These are phyloP conservation scores for Papilio polytes DNA, from an alignment of 1,140 invertebrate species.

Conservation along the genomic window DNA sequence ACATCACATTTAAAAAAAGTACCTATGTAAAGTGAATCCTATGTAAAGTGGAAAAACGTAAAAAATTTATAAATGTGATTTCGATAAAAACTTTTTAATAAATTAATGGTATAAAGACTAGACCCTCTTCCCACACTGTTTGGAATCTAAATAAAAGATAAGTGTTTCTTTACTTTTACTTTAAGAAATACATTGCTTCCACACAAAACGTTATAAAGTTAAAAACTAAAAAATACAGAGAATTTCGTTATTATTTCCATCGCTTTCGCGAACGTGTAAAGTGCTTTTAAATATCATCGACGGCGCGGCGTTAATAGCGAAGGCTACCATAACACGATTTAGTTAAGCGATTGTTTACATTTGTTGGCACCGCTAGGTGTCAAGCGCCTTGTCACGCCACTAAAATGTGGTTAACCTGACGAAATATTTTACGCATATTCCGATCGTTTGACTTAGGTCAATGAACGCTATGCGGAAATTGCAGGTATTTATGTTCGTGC, in stretches of 20 bases:
- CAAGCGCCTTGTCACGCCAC: conserved; percentile 38
- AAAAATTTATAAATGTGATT: no score
- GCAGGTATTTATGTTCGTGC: conserved; percentile 51
- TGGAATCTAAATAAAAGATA: background rate
- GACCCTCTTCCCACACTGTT: background rate
- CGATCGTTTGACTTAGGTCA: conserved; percentile 40
- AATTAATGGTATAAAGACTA: background rate
- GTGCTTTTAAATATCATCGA: conserved; percentile 39
- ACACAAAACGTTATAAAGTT: background rate
- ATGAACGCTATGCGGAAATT: conserved; percentile 44
- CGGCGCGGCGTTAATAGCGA: conserved; percentile 36
- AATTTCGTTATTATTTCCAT: conserved; percentile 27
- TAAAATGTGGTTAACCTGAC: conserved; percentile 27
- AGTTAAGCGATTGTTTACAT: conserved; percentile 40
- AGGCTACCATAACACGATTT: conserved; percentile 39
- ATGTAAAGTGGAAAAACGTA: no score
- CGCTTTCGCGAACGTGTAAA: conserved; percentile 33
- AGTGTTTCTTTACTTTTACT: background rate
- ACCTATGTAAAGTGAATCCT: no score
- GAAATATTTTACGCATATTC: conserved; percentile 39
- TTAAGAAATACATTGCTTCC: background rate
- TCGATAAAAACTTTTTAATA: no score
- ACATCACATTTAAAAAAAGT: no score
- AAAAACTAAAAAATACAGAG: conserved; percentile 13
- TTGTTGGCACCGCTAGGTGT: conserved; percentile 39